Base-by-base conservation (phyloP, 1,140 invertebrate genomes). In the Magallana angulata region DNA sequence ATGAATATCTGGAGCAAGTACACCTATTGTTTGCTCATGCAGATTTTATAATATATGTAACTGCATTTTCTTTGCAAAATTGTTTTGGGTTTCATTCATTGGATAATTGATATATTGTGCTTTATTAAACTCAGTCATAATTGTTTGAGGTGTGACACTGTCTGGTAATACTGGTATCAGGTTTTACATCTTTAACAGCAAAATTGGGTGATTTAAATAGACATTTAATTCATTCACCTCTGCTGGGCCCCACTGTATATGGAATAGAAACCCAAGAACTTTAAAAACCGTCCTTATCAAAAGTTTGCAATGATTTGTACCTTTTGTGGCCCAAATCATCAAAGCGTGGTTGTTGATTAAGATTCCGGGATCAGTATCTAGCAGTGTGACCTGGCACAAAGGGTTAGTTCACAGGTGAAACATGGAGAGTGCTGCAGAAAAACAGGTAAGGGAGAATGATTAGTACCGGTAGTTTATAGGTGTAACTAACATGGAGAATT, bases 261-360 rank as follows among this genome's bases (percentile, higher is more conserved):
- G 24, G 68, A 76, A 76, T 76, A 76, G 68, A 76, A 76, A 76
- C 68, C 68, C 8, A 36, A 11, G 24, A 76, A 76, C 68, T 76
- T 76, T 76, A 76, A 76, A 76, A 76, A 76, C 68, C 68, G 68
- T 76, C 68, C 68, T 76, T 76, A 76, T 76, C 68, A 76, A 36
- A 76, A 76, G 68, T 76, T 76, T 11, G 24, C 11, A 76, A 76
- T 76, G 14, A 76, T 76, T 76, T 76, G 68, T 76, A 76, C 68
- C 24, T 76, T 76, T 76, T 76, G 68, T 12, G 68, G 68, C 68
- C 68, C 12, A 76, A 76, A 76, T 30, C 68, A 76, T 76, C 68
- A 76, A 76, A 76, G 68, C 68, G 68, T 76, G 68, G 36, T 18
- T 30, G 68, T 76, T 76, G 11, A 76, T 30, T 76, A 30, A 36